phyloP scores from a whole-genome alignment of 2,797 vertebrate species.

The Gallinago stenura region DNA sequence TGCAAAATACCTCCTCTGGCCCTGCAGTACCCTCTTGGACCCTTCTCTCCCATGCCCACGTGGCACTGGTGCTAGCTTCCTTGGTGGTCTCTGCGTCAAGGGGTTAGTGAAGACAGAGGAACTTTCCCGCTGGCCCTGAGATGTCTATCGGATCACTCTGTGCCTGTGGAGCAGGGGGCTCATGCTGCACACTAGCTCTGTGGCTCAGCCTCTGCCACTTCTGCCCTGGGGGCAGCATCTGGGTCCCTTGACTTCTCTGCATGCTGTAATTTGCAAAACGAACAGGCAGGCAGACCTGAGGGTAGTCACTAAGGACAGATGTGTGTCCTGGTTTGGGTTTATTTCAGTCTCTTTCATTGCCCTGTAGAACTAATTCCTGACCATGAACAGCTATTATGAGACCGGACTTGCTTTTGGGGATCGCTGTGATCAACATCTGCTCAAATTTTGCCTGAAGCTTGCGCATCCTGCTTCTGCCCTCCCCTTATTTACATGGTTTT shows the following conservation, averaged over 20 bases:
- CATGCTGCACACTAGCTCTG: background rate
- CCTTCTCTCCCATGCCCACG: rapidly evolving
- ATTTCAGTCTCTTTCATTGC: background rate
- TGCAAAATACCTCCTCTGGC: background rate
- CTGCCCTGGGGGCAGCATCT: background rate
- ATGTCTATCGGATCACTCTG: background rate
- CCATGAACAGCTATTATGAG: background rate
- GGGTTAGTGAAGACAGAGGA: background rate
- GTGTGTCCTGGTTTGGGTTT: background rate
- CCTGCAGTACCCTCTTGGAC: background rate
- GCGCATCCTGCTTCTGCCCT: background rate
- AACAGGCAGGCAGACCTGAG: background rate
- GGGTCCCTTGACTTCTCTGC: background rate
- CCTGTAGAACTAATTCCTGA: background rate
- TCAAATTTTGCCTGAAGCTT: background rate
- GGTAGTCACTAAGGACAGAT: background rate
- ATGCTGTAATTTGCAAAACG: background rate
- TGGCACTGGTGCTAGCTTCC: background rate
- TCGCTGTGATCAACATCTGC: background rate
- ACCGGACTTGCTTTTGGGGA: background rate
- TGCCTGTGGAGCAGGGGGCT: background rate
- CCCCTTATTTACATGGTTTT: background rate
- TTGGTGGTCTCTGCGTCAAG: rapidly evolving
- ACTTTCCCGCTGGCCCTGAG: background rate
- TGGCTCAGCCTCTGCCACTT: background rate